These are phyloP conservation scores for Pseudobourletiella spinata DNA, from an alignment of 1,140 invertebrate species.

Conservation along the genomic window DNA sequence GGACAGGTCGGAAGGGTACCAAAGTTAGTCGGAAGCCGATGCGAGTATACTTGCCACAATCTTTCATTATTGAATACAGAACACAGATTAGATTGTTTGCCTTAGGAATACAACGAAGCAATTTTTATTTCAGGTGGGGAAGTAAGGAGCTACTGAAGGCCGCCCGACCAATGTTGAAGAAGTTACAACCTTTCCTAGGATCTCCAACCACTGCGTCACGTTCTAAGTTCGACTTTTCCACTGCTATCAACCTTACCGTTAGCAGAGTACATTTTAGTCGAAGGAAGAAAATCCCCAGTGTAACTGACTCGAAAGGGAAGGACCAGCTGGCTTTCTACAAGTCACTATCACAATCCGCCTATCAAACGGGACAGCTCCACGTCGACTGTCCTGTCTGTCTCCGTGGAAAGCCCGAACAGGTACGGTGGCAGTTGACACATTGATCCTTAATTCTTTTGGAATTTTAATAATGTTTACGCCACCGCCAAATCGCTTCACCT, in stretches of 20 bases:
- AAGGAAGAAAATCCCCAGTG: background rate
- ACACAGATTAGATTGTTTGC: no score
- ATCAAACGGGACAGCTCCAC: background rate
- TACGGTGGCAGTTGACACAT: no score
- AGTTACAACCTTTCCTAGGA: background rate
- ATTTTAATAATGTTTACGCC: no score
- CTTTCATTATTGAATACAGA: no score
- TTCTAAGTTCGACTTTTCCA: background rate
- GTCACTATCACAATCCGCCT: background rate
- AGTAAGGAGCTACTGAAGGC: conserved; percentile 4
- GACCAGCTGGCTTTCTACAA: conserved; percentile 1
- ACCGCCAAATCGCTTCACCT: background rate
- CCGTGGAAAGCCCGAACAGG: background rate
- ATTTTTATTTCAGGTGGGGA: background rate
- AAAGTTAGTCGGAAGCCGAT: no score
- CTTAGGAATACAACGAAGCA: no score
- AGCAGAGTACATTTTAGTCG: background rate
- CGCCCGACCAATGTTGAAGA: background rate
- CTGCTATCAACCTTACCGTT: conserved; percentile 4
- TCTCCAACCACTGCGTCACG: background rate
- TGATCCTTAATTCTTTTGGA: no score
- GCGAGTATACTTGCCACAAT: no score
- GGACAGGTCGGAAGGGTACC: no score
- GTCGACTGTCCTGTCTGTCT: background rate
- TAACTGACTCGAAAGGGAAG: background rate